These are phyloP conservation scores for Ophion ellenae DNA, from an alignment of 2,888 invertebrate species.

Conservation along the genomic window DNA sequence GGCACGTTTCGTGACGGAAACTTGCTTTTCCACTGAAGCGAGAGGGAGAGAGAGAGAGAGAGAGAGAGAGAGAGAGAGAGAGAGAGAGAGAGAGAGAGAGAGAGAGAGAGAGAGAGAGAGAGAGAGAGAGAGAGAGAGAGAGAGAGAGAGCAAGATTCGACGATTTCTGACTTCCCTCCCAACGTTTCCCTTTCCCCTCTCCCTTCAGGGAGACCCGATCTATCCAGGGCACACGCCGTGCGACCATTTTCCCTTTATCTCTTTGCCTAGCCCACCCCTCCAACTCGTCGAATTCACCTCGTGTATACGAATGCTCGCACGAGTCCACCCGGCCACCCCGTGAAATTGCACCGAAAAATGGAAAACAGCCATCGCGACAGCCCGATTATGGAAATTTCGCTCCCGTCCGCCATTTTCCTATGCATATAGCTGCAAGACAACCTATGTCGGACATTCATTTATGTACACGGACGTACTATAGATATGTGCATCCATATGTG, in stretches of 20 bases:
- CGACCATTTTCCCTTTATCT: conserved; percentile 46
- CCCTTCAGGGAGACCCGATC: neutral
- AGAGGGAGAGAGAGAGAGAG: conserved; percentile 4
- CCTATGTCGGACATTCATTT: conserved; percentile 23
- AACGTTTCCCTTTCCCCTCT: no score
- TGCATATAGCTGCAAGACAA: neutral
- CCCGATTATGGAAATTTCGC: conserved; percentile 62
- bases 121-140: no score
- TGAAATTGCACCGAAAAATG: conserved; percentile 68
- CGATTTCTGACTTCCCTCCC: conserved; percentile 45
- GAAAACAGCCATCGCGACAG: conserved; percentile 56
- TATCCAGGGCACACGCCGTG: conserved; percentile 24
- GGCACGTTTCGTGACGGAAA: conserved; percentile 66
- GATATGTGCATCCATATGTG: conserved; percentile 21
- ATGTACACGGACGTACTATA: conserved; percentile 7
- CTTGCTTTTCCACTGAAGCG: conserved; percentile 56
- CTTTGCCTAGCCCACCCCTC: neutral
- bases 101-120: conserved; percentile 1
- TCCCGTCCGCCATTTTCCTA: neutral
- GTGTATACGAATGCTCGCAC: conserved; percentile 57
- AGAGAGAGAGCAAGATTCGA: conserved; percentile 26
- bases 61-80: neutral
- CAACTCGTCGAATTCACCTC: conserved; percentile 19
- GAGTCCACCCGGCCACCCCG: conserved; percentile 44
- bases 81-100: conserved; percentile 8